phyloP scores from a whole-genome alignment of 2,888 invertebrate genomes.

The Nudaria mundana region DNA sequence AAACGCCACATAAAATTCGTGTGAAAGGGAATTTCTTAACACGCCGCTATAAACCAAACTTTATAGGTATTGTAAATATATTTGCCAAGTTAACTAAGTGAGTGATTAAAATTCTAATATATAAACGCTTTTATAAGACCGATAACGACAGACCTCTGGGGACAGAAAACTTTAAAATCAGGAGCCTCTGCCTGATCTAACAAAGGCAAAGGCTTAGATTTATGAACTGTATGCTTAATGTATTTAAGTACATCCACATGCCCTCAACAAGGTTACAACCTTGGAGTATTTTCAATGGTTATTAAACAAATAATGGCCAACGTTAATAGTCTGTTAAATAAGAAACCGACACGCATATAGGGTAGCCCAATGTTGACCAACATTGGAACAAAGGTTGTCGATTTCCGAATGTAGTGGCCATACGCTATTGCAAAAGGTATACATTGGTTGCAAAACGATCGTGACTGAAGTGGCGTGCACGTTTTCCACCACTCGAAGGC shows the following conservation, averaged over 20 bases:
- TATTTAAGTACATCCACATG: no score
- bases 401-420: constrained; percentile 45
- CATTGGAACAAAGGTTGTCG: constrained; percentile 46
- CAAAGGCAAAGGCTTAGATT: no score
- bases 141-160: no score
- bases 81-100: no score
- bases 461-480: constrained; percentile 46
- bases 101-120: no score
- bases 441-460: constrained; percentile 44
- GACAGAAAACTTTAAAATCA: no score
- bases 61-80: constrained; percentile 29
- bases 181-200: no score
- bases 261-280: not conserved
- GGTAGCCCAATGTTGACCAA: constrained; percentile 28
- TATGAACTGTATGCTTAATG: no score
- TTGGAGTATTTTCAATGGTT: not conserved
- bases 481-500: constrained; percentile 12
- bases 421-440: constrained; percentile 41
- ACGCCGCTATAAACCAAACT: constrained; percentile 43
- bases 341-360: constrained; percentile 11
- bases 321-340: not conserved
- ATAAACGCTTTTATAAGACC: no score
- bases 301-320: not conserved
- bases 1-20: constrained; percentile 57
- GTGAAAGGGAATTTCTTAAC: constrained; percentile 52